Evolutionary conservation across 2,113 vertebrate genomes (phyloP), one percentile per base, ranked within the genome.

Genomic region (Arvicanthis niloticus): DNA sequence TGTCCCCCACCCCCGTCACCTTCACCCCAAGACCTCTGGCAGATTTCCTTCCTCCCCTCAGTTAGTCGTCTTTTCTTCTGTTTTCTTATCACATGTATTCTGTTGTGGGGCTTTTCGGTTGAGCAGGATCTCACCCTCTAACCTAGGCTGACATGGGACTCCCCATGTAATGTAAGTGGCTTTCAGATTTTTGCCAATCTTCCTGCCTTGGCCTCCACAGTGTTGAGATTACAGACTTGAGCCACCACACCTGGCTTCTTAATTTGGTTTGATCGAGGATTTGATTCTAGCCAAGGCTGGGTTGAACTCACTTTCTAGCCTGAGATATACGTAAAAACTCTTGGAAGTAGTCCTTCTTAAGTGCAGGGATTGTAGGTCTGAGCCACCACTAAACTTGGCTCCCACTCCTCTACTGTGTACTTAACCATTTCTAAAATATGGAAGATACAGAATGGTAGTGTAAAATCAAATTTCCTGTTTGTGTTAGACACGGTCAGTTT

Each of bases 361-460:
- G 19, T 68, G 62, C 84, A 37, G 19, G 17, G 84, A 51, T 24
- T 68, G 5, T 67, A 68, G 26, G 56, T 65, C 19, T 85, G 81
- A 85, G 62, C 62, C 31, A 1, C 11, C 62, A 86, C 42, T 45
- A 48, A 67, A 68, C 62, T 53, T 2, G 34, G 67, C 86, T 82
- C 85, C n/a, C 7, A 31, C n/a, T 80, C 15, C 34, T 93, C 84
- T 56, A 88, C 13, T 88, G 37, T 96, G 65, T 67, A 68, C 34
- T 92, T 90, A 53, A 67, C 62, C 96, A 88, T 96, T 97, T 95
- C 75, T 97, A 68, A 34, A 93, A 4, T 96, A 73, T 95, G 89
- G 90, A 42, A 90, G 65, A 82, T 68, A 93, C 70, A 73, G 45
- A 95, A 93, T n/a, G 29, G 34, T 92, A 93, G 73, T 96, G n/a